Conservation (phyloP, 2,888 invertebrate species). For the Synanthedon vespiformis region DNA sequence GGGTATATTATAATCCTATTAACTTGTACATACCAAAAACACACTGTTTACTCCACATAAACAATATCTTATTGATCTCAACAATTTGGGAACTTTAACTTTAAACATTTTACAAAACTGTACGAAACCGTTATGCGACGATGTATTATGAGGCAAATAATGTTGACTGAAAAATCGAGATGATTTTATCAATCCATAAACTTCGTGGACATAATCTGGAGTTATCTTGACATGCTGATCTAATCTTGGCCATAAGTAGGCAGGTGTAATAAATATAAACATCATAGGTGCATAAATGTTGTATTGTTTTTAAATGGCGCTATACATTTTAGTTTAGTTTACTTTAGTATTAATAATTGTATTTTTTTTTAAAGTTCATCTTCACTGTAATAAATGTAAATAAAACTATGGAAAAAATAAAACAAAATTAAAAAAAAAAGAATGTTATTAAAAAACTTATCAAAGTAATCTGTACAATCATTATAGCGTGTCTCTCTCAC, state of each 20-base stretch:
- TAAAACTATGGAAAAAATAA: too few relatives aligned
- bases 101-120: conserved; percentile 8
- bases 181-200: conserved; percentile 42
- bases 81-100: conserved; percentile 61
- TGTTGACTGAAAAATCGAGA: conserved; percentile 31
- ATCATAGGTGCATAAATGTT: too few relatives aligned
- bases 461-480: too few relatives aligned
- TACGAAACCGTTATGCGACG: not conserved
- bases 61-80: conserved; percentile 74
- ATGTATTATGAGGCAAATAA: conserved; percentile 15
- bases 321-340: too few relatives aligned
- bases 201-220: conserved; percentile 30
- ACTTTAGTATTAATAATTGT: too few relatives aligned
- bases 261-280: not conserved
- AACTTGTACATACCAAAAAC: conserved; percentile 75
- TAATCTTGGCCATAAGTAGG: not conserved
- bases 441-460: too few relatives aligned
- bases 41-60: conserved; percentile 79
- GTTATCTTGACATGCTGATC: conserved; percentile 42
- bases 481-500: too few relatives aligned
- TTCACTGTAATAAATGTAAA: too few relatives aligned
- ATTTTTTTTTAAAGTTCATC: too few relatives aligned
- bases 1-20: not conserved
- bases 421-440: too few relatives aligned
- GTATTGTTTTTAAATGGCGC: too few relatives aligned